Evolutionary conservation across 53 echinoderm and acorn worm genomes (phyloP).

Genomic region (Patiria pectinifera): DNA sequence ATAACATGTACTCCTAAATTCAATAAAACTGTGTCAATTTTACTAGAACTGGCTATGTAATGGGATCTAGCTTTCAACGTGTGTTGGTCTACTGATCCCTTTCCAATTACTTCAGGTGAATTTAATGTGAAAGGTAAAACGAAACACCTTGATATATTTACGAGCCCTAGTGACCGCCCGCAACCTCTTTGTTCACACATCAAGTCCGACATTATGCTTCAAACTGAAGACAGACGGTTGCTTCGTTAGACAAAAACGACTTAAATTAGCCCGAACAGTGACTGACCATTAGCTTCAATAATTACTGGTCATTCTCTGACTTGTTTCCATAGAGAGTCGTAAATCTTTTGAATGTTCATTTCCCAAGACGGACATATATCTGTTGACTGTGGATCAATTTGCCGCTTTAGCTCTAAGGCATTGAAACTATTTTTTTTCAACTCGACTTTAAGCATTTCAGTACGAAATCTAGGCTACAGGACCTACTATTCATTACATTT

Average conservation of each 20-base stretch:
- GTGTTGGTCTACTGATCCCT: constrained; percentile 3
- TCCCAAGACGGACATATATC: constrained; percentile 27
- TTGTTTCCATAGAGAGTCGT: background rate
- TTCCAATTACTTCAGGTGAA: background rate
- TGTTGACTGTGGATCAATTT: constrained; percentile 39
- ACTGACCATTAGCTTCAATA: background rate
- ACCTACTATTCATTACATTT: too few species aligned
- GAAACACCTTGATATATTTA: constrained; percentile 11
- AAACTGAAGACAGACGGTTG: constrained; percentile 17
- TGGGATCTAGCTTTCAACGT: constrained; percentile 14
- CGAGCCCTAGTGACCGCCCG: background rate
- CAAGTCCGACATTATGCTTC: background rate
- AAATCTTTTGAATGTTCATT: background rate
- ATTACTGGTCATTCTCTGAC: background rate
- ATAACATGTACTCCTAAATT: too few species aligned
- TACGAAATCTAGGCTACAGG: background rate
- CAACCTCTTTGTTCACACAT: background rate
- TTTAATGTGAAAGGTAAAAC: background rate
- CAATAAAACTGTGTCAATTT: too few species aligned
- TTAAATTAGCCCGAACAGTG: background rate
- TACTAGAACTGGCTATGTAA: background rate
- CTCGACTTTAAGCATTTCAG: background rate
- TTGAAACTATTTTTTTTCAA: background rate
- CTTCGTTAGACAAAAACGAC: constrained; percentile 18
- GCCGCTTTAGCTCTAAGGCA: constrained; percentile 15